Conservation (phyloP, 2,797 vertebrate species). For the Chiloscyllium punctatum region DNA sequence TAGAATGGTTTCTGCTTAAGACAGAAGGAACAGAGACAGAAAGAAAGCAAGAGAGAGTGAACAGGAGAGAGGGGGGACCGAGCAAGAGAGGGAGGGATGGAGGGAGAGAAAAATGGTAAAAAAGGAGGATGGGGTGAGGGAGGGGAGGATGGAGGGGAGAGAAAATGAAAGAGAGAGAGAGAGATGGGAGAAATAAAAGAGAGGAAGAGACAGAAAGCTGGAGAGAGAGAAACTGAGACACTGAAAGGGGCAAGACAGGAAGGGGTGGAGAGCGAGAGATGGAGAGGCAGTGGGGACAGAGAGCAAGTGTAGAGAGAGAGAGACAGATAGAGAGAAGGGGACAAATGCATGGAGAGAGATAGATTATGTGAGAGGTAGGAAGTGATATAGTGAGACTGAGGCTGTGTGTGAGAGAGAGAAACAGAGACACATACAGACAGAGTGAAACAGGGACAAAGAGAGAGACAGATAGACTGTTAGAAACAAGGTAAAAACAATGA, state of each 20-base stretch:
- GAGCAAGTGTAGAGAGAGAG: background rate
- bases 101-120: background rate
- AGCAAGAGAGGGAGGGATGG: background rate
- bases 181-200: background rate
- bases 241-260: background rate
- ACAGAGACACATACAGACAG: background rate
- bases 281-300: background rate
- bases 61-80: background rate
- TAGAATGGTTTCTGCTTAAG: constrained; percentile 65
- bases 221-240: background rate
- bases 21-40: constrained; percentile 54
- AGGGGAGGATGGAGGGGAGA: background rate
- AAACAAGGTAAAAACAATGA: background rate
- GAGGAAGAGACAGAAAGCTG: background rate
- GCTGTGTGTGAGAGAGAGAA: background rate
- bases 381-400: background rate
- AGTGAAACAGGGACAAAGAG: background rate
- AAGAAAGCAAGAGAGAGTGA: background rate
- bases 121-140: background rate
- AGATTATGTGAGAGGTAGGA: background rate
- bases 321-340: no score
- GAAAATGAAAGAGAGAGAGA: background rate
- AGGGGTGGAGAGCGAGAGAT: background rate
- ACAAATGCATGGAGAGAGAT: background rate
- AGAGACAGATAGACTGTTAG: background rate